These are phyloP conservation scores for Catocala nupta DNA, from an alignment of 2,888 invertebrate species.

Conservation along the genomic window DNA sequence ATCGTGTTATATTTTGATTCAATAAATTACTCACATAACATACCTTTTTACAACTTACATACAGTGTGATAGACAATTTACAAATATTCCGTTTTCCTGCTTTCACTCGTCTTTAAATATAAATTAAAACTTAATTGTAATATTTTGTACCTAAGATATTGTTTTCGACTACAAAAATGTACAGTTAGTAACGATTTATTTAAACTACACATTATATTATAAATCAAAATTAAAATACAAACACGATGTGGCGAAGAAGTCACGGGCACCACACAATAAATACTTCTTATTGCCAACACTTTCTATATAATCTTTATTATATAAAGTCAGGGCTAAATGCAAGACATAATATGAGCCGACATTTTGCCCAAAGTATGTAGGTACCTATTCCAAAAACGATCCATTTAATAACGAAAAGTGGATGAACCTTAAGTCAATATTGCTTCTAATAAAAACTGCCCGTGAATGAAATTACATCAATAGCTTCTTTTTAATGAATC, in stretches of 20 bases:
- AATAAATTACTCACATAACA: conserved; percentile 85
- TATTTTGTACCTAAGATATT: conserved; percentile 81
- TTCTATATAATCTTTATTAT: no score
- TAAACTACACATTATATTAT: conserved; percentile 43
- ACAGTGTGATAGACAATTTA: conserved; percentile 78
- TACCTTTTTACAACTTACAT: conserved; percentile 83
- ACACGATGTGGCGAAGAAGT: conserved; percentile 17
- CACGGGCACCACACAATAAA: background rate
- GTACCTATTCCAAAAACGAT: no score
- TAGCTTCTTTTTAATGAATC: no score
- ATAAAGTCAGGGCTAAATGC: no score
- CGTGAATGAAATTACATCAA: no score
- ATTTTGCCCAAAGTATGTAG: no score
- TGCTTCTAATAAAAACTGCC: no score
- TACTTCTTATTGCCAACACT: background rate
- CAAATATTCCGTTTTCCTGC: conserved; percentile 74
- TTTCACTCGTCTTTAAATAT: conserved; percentile 65
- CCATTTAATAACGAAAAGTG: no score
- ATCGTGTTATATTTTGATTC: conserved; percentile 85
- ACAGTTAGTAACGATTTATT: conserved; percentile 54
- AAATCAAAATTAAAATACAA: conserved; percentile 43
- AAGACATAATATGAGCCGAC: no score
- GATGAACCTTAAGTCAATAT: no score
- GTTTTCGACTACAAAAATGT: conserved; percentile 66
- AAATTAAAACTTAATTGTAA: conserved; percentile 78